These are phyloP conservation scores for Dendrocopos noguchii DNA, from an alignment of 2,113 vertebrate species.

Conservation along the genomic window DNA sequence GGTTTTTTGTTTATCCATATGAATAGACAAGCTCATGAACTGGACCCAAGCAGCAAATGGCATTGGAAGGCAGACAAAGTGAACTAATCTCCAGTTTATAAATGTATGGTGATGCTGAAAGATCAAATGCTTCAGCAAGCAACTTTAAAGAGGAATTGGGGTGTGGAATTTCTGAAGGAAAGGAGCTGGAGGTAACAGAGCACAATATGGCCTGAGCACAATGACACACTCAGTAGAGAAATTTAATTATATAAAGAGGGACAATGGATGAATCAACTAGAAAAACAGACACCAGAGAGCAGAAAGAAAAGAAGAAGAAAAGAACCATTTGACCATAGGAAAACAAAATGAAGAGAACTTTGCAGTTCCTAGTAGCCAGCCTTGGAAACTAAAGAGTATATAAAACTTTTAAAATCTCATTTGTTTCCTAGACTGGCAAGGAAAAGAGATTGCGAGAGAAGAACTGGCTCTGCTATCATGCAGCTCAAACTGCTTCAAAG, in stretches of 20 bases:
- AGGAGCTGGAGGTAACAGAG: constrained; percentile 40
- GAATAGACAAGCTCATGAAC: constrained; percentile 66
- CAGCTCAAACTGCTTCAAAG: not conserved
- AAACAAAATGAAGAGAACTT: constrained; percentile 36
- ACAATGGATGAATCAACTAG: constrained; percentile 65
- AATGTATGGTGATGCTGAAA: constrained; percentile 50
- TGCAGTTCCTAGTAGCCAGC: not conserved
- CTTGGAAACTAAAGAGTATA: constrained; percentile 14
- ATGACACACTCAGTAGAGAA: constrained; percentile 55
- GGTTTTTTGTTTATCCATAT: constrained; percentile 62
- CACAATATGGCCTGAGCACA: constrained; percentile 42
- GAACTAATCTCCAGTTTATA: constrained; percentile 71
- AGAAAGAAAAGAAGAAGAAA: constrained; percentile 45
- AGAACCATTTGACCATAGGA: constrained; percentile 5
- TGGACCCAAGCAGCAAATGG: constrained; percentile 67
- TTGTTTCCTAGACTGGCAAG: constrained; percentile 18
- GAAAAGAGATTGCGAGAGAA: not conserved
- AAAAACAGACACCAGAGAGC: constrained; percentile 61
- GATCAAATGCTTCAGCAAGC: constrained; percentile 63
- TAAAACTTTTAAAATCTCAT: constrained; percentile 7
- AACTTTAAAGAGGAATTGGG: constrained; percentile 56
- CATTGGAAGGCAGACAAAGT: constrained; percentile 70
- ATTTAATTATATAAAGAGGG: constrained; percentile 52
- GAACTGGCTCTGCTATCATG: not conserved
- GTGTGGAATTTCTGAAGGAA: constrained; percentile 38